Percentiles rank a stretch among this genome's conserved stretches.
Evolutionary conservation across 2,797 vertebrate genomes (phyloP).

Genomic region (Heterohyrax brucei): DNA sequence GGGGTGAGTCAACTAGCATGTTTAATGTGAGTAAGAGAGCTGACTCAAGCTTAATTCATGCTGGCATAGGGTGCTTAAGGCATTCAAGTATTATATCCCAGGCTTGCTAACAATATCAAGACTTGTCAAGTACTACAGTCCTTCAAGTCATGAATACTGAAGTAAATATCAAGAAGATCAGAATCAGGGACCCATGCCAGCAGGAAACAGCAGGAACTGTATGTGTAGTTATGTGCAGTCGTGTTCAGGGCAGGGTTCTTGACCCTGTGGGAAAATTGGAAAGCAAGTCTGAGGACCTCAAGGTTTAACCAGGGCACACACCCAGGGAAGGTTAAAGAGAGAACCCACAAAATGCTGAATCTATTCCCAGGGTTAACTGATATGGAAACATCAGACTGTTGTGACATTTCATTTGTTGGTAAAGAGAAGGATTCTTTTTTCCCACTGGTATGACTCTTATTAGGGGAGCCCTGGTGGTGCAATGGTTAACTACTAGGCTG

Average conservation of each 20-base stretch:
- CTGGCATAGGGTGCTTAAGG: not conserved
- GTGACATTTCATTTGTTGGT: not conserved
- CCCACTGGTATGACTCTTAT: not conserved
- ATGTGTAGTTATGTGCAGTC: not conserved
- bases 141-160: constrained; percentile 18
- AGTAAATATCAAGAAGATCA: constrained; percentile 9
- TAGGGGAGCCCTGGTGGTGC: not conserved
- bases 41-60: not conserved
- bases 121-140: not conserved
- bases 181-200: not conserved
- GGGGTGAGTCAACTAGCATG: not conserved
- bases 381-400: not conserved
- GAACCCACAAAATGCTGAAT: not conserved
- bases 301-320: not conserved
- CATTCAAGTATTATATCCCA: not conserved
- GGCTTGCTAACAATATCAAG: not conserved
- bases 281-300: not conserved
- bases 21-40: not conserved
- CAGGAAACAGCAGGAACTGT: not conserved
- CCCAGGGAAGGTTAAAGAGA: not conserved
- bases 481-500: too few relatives aligned
- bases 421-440: not conserved
- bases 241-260: constrained; percentile 23
- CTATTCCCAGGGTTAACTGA: not conserved
- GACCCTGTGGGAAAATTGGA: not conserved